Percentiles rank a stretch among this genome's conserved stretches.
These are phyloP conservation scores for Macaria notata DNA, from an alignment of 2,888 invertebrate species.

Conservation along the genomic window DNA sequence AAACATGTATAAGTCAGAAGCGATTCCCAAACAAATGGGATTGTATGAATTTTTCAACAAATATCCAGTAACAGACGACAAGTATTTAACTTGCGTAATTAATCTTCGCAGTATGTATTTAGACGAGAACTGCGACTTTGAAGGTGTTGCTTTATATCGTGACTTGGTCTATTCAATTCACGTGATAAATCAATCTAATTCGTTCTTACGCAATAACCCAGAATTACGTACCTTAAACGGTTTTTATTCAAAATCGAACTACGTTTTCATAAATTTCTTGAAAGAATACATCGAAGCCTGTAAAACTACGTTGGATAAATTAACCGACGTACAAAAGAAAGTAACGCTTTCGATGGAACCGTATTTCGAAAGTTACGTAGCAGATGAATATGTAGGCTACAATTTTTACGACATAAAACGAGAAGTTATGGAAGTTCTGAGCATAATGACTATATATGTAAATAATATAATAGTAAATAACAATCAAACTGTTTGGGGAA, in stretches of 20 bases:
- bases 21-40: constrained; percentile 17
- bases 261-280: constrained; percentile 36
- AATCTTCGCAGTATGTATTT: constrained; percentile 37
- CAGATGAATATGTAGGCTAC: constrained; percentile 24
- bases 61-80: constrained; percentile 26
- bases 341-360: constrained; percentile 14
- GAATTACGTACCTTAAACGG: constrained; percentile 28
- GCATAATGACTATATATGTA: no score
- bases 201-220: constrained; percentile 26
- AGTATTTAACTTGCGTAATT: background rate
- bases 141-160: constrained; percentile 38
- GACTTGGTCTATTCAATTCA: constrained; percentile 30
- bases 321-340: constrained; percentile 5
- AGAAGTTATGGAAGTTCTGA: constrained; percentile 1
- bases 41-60: constrained; percentile 35
- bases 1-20: constrained; percentile 49
- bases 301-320: constrained; percentile 15
- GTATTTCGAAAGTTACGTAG: constrained; percentile 18
- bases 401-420: constrained; percentile 18
- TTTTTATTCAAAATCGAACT: constrained; percentile 40
- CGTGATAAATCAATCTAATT: constrained; percentile 25
- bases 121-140: constrained; percentile 43
- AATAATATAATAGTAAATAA: no score
- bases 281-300: constrained; percentile 10
- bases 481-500: no score